Conservation (phyloP, 1,140 invertebrate genomes). For the Meloidogyne exigua region DNA sequence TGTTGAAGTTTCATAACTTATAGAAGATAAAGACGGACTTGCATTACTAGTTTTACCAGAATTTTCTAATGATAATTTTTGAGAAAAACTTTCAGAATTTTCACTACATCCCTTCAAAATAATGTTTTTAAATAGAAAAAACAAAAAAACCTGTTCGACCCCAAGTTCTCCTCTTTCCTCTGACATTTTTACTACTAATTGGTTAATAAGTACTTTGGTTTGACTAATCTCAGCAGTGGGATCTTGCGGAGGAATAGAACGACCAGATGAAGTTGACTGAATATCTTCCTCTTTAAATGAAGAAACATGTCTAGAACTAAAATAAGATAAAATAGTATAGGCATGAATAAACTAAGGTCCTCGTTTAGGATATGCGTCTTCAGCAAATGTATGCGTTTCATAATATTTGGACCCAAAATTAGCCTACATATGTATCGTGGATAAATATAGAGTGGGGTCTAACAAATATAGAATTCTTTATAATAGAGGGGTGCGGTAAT, state of each 20-base stretch:
- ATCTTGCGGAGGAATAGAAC: constrained; percentile 22
- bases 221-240: constrained; percentile 2
- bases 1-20: constrained; percentile 2
- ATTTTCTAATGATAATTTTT: neutral
- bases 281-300: constrained; percentile 10
- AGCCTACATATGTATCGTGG: no score
- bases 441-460: no score
- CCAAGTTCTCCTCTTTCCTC: neutral
- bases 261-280: constrained; percentile 12
- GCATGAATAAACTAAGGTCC: no score
- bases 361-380: no score
- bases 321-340: neutral
- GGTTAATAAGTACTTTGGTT: neutral
- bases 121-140: neutral
- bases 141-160: neutral
- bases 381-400: no score
- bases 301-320: neutral
- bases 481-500: no score
- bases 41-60: neutral
- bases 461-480: no score
- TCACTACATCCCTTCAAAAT: no score
- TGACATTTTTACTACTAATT: neutral
- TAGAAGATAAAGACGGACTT: neutral
- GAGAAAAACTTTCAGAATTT: neutral
- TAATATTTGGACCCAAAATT: no score